phyloP scores from a whole-genome alignment of 2,888 invertebrate genomes.

The Eristalis tenax region DNA sequence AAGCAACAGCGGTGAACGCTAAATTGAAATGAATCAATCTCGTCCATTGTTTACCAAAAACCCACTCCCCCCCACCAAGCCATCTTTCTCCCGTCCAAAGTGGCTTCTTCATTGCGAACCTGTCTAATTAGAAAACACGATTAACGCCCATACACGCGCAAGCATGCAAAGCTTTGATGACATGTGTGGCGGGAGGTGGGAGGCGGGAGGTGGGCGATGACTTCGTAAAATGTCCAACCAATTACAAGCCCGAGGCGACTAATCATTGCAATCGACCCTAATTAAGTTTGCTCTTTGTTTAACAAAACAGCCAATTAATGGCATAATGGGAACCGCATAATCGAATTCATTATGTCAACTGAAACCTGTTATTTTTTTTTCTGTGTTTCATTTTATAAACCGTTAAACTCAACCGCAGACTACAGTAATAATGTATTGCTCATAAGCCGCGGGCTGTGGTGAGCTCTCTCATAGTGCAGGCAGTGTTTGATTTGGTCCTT shows the following conservation, averaged over 20 bases:
- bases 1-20: neutral
- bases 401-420: slow-evolving; percentile 43
- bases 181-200: neutral
- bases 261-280: slow-evolving; percentile 68
- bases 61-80: neutral
- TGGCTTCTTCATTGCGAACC: slow-evolving; percentile 5
- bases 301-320: slow-evolving; percentile 70
- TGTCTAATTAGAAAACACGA: slow-evolving; percentile 26
- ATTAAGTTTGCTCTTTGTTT: slow-evolving; percentile 70
- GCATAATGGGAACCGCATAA: slow-evolving; percentile 70
- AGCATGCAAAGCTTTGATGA: neutral
- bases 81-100: neutral
- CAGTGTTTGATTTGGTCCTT: slow-evolving; percentile 61
- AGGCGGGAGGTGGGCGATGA: neutral
- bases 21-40: neutral
- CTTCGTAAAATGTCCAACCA: slow-evolving; percentile 22
- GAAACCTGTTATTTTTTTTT: slow-evolving; percentile 29
- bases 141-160: neutral
- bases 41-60: neutral
- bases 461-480: slow-evolving; percentile 51
- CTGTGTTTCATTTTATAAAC: neutral
- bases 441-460: slow-evolving; percentile 55
- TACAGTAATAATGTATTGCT: slow-evolving; percentile 30
- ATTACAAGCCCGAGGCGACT: slow-evolving; percentile 56
- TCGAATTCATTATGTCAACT: slow-evolving; percentile 72